Conservation (phyloP, 1,140 invertebrate genomes). For the Cryptotermes secundus region DNA sequence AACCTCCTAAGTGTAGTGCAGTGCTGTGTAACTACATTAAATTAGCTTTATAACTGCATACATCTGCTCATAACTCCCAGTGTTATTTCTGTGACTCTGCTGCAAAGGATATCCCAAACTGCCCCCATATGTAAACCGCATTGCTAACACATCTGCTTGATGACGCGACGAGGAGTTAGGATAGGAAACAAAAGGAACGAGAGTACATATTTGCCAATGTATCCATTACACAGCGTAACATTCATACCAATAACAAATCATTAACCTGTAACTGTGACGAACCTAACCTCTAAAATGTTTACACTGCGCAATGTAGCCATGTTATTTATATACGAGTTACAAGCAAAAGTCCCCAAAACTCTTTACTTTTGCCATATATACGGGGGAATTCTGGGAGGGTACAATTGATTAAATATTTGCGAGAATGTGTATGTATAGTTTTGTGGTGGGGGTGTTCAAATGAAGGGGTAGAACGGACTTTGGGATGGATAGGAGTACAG, state of each 20-base stretch:
- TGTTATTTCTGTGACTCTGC: neutral
- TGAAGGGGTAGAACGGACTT: neutral
- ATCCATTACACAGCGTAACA: neutral
- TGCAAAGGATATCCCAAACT: neutral
- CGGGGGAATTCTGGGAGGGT: neutral
- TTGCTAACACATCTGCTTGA: neutral
- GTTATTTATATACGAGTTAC: neutral
- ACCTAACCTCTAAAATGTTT: slow-evolving; percentile 17
- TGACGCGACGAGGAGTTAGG: neutral
- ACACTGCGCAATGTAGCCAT: slow-evolving; percentile 1
- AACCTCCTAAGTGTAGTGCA: too few species aligned
- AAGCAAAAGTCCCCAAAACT: neutral
- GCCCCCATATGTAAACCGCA: neutral
- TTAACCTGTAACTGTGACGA: slow-evolving; percentile 8
- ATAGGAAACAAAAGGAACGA: neutral
- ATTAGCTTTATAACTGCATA: neutral
- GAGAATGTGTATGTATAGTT: neutral
- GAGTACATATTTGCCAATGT: neutral
- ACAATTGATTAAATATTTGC: slow-evolving; percentile 18
- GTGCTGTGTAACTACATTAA: too few species aligned
- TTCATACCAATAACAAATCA: neutral
- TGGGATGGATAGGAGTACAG: neutral
- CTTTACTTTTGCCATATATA: neutral
- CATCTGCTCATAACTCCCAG: neutral
- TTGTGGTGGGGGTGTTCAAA: neutral